These are phyloP conservation scores for Phortica okadai DNA, from an alignment of 2,888 invertebrate species.

Conservation along the genomic window DNA sequence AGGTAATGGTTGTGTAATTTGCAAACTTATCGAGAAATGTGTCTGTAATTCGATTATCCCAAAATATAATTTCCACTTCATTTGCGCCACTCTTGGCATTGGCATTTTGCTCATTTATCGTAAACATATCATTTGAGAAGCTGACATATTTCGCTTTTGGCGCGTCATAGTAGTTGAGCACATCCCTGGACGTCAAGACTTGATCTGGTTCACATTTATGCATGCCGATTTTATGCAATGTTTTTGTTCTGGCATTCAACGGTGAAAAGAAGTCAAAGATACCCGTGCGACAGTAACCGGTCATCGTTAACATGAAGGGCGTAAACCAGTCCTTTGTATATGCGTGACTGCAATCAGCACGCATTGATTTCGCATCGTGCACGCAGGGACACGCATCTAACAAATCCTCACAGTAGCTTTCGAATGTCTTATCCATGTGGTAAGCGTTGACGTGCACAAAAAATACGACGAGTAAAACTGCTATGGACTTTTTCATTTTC, in stretches of 20 bases:
- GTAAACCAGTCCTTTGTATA: not conserved
- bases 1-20: not conserved
- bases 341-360: not conserved
- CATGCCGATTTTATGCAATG: conserved; percentile 15
- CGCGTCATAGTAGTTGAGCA: not conserved
- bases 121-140: not conserved
- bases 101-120: not conserved
- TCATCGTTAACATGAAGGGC: not conserved
- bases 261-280: not conserved
- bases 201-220: not conserved
- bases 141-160: not conserved
- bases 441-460: not conserved
- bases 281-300: not conserved
- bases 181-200: not conserved
- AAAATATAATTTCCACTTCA: not conserved
- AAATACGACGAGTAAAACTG: not conserved
- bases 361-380: not conserved
- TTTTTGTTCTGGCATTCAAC: conserved; percentile 18
- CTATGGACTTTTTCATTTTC: not conserved
- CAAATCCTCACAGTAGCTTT: not conserved
- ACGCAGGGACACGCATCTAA: not conserved
- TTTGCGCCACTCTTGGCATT: not conserved
- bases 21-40: not conserved
- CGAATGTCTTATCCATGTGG: conserved; percentile 7
- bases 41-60: not conserved